These are phyloP conservation scores for Haemorhous mexicanus DNA, from an alignment of 2,113 vertebrate species.

Conservation along the genomic window DNA sequence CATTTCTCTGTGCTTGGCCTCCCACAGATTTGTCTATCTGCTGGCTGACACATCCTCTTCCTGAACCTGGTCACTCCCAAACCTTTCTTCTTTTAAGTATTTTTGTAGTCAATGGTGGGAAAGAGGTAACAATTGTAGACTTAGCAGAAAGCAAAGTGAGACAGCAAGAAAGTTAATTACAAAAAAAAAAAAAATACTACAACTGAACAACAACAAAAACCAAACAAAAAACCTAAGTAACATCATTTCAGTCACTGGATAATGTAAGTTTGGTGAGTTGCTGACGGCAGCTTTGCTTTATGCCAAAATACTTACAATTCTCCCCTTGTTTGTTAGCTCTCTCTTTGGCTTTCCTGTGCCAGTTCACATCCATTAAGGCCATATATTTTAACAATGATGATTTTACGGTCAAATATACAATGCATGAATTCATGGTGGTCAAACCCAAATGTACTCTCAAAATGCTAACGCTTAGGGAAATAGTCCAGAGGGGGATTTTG, in stretches of 20 bases:
- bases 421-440: constrained; percentile 43
- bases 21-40: not conserved
- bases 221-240: not conserved
- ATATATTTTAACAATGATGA: constrained; percentile 44
- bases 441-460: constrained; percentile 36
- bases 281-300: not conserved
- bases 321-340: not conserved
- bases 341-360: not conserved
- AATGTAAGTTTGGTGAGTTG: not conserved
- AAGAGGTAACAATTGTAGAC: not conserved
- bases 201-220: not conserved
- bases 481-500: not conserved
- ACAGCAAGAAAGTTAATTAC: not conserved
- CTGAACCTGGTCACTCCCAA: not conserved
- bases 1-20: not conserved
- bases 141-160: not conserved
- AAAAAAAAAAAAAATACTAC: not conserved
- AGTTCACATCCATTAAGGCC: constrained; percentile 15
- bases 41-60: not conserved
- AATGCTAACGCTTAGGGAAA: constrained; percentile 36
- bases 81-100: not conserved
- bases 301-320: not conserved
- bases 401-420: constrained; percentile 35
- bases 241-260: not conserved
- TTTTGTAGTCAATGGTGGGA: not conserved